Percentiles rank a stretch among this genome's conserved stretches.
phyloP scores from a whole-genome alignment of 2,888 invertebrate species.

The Onthophagus sagittarius region DNA sequence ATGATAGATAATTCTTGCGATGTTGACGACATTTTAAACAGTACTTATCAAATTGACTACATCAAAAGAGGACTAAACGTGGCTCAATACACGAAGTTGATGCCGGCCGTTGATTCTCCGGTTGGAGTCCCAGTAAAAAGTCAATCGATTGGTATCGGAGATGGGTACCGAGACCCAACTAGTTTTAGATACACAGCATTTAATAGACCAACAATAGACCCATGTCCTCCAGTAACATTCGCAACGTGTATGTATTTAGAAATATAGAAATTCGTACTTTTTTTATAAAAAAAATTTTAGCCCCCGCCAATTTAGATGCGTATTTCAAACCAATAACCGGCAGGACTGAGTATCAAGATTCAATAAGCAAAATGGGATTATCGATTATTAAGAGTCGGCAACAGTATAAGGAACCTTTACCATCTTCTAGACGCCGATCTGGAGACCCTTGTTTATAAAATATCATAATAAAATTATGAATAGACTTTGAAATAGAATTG shows the following conservation, averaged over 20 bases:
- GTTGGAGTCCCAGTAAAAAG: slow-evolving; percentile 58
- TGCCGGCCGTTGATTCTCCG: slow-evolving; percentile 59
- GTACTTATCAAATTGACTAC: slow-evolving; percentile 60
- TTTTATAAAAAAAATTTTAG: slow-evolving; percentile 33
- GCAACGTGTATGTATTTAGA: slow-evolving; percentile 37
- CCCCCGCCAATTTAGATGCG: slow-evolving; percentile 52
- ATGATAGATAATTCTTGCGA: slow-evolving; percentile 64
- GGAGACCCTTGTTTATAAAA: slow-evolving; percentile 53
- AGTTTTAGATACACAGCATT: slow-evolving; percentile 56
- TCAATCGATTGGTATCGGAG: slow-evolving; percentile 53
- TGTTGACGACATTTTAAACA: slow-evolving; percentile 58
- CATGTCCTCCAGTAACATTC: slow-evolving; percentile 45
- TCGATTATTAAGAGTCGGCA: slow-evolving; percentile 59
- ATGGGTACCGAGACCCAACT: slow-evolving; percentile 61
- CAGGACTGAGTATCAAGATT: slow-evolving; percentile 61
- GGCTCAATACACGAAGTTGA: slow-evolving; percentile 54
- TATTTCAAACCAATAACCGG: slow-evolving; percentile 59
- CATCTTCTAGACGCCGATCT: slow-evolving; percentile 57
- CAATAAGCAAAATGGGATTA: slow-evolving; percentile 57
- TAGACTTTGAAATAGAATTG: not conserved
- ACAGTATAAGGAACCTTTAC: slow-evolving; percentile 60
- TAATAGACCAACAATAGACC: slow-evolving; percentile 55
- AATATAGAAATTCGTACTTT: not conserved
- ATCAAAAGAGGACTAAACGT: slow-evolving; percentile 57
- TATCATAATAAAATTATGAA: not conserved